Base-by-base conservation (phyloP, 2,797 vertebrate genomes). In the Triplophysa bombifrons region DNA sequence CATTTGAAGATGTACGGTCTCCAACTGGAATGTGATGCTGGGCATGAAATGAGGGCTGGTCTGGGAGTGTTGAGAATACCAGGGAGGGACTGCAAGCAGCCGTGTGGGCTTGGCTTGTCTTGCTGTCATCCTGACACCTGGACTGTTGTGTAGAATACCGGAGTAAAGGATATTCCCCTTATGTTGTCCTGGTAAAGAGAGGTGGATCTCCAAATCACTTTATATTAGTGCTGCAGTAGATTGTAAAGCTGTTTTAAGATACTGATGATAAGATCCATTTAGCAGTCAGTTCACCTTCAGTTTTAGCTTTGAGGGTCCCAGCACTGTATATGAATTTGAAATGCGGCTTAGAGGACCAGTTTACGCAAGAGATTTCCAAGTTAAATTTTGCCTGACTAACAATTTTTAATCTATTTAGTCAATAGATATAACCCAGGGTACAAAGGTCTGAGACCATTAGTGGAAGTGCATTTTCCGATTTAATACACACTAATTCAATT, bases 1-100 rank as follows among this genome's bases (percentile, higher is more conserved):
- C 56, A 46, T 22, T 41, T 30, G 51, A 78, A 65, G 44, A 56
- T 9, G 10, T 53, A 27, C 55, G 34, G 55, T 55, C 38, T 34
- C 20, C 30, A 9, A 17, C 27, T 41, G 46, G 41, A 63, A 41
- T 73, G 41, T 63, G 56, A 60, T 61, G 55, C 41, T 73, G 71
- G 44, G 16, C 16, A 74, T 16, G 9, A 27, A 38, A 22, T 25
- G n/a, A 60, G 38, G 17, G 10, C 46, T 41, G 16, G 56, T n/a
- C 16, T 56, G 16, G 27, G 67, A 30, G 46, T 7, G 9, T 77
- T 65, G 17, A 41, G 50, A 16, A 55, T 34, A 65, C 14, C 16
- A 2, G 30, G 55, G 61, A 66, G 30, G 34, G 34, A 38, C 11
- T 76, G 34, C 30, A 14, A 44, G 63, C 19, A n/a, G 63, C 63